phyloP scores from a whole-genome alignment of 1,140 invertebrate genomes.

The Drosophila nikananu region DNA sequence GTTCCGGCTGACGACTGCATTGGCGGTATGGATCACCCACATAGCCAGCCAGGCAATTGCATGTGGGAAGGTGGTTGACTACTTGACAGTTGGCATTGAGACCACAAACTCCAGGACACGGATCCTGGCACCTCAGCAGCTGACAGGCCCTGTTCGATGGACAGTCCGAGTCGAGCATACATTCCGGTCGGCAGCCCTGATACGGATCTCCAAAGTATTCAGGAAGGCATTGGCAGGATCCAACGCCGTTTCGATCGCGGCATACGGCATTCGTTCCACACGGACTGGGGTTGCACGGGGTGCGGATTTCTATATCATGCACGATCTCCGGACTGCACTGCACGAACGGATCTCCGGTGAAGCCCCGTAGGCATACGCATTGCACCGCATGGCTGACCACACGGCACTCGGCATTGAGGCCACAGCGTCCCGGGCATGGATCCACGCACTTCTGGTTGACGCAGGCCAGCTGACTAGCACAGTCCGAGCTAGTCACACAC shows the following conservation, averaged over 20 bases:
- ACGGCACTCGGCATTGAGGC: conserved; percentile 91
- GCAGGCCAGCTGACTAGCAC: conserved; percentile 90
- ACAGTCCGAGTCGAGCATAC: conserved; percentile 89
- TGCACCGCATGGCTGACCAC: conserved; percentile 92
- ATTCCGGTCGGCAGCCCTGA: conserved; percentile 90
- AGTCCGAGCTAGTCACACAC: conserved; percentile 92
- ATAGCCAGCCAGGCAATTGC: conserved; percentile 89
- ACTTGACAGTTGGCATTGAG: conserved; percentile 91
- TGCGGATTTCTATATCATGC: conserved; percentile 79
- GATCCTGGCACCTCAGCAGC: conserved; percentile 90
- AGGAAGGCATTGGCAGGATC: conserved; percentile 89
- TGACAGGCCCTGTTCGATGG: conserved; percentile 89
- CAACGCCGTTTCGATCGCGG: conserved; percentile 88
- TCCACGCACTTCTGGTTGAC: conserved; percentile 92
- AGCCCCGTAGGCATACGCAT: conserved; percentile 91
- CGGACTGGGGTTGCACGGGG: conserved; percentile 89
- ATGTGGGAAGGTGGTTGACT: conserved; percentile 90
- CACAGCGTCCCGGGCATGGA: conserved; percentile 93
- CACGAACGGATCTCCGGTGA: conserved; percentile 91
- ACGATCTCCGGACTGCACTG: conserved; percentile 86
- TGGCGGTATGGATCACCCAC: conserved; percentile 89
- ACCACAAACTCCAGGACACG: conserved; percentile 90
- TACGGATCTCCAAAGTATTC: conserved; percentile 92
- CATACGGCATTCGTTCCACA: conserved; percentile 92
- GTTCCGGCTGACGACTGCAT: conserved; percentile 85